Base-by-base conservation (phyloP, 2,113 vertebrate species). In the Patagioenas fasciata region DNA sequence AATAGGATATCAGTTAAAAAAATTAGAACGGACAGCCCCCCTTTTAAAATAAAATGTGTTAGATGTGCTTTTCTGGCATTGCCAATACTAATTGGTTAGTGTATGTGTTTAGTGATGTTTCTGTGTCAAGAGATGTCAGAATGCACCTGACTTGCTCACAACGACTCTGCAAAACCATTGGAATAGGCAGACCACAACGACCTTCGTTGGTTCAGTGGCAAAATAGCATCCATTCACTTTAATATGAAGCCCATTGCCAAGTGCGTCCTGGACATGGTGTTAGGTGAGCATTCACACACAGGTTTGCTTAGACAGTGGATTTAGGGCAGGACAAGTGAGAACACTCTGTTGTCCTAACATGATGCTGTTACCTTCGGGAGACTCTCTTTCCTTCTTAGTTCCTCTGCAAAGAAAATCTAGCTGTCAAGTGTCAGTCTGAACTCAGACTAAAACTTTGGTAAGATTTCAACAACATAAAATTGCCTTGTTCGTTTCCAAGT, bases 241-340 rank as follows among this genome's bases (percentile, higher is more conserved):
- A 82, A 72, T 19, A 26, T 28, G 21, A 87, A 79, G 38, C 18
- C 77, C 15, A 17, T 16, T 48, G 81, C 28, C 16, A n/a, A 60
- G 26, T 1, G 1, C 20, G 50, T 36, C 44, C 47, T 2, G 16
- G 32, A 86, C 31, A n/a, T 0, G 1, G 5, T 26, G 29, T 26
- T 28, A 70, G 11, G 21, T 51, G 58, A 83, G 29, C 24, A 34
- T 29, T 67, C 8, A 5, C 38, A 51, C 23, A 19, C 0, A 0
- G 54, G 15, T 62, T 90, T 65, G n/a, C 26, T 80, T 38, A 56
- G 57, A 42, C 65, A 72, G 69, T 2, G 19, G 18, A 61, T 69
- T 65, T 36, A 89, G 11, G 9, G 28, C 17, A 62, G 44, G 13
- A 71, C 48, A 61, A 44, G 32, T n/a, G 7, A 58, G 13, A 85